Base-by-base conservation (phyloP, 2,888 invertebrate genomes). In the Aquatica leii region DNA sequence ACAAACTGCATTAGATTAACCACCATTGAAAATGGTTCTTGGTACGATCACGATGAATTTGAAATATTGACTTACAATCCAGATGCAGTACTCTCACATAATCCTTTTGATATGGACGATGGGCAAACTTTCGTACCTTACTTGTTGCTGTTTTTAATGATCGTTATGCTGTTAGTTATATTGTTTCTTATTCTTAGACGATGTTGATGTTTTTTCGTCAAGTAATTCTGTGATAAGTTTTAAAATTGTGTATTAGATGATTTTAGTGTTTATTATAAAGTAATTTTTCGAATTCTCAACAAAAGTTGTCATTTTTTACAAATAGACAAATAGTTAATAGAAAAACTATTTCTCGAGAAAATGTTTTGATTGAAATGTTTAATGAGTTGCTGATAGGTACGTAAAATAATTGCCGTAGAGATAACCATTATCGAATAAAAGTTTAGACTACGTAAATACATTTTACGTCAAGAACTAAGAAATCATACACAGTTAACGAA, bases 51-150 rank as follows among this genome's bases (percentile, higher is more conserved):
- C 14, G 35, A 18, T 3, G 59, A 35, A 12, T 63, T 59, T 41
- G 63, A 63, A 59, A 63, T 63, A 15, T 41, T 63, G 2, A 58
- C 59, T 2, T 63, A 63, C 12, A 34, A 54, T 18, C 40, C 55
- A 1, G 55, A 55, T 12, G 55, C 35, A 6, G 53, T 18, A 17
- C 15, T 46, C 18, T 46, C 17, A 8, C 20, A 46, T 15, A 51
- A 35, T 53, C 17, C 40, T 9, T 40, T 1, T 14, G 17, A 15
- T n/a, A 18, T 46, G 2, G 18, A 46, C 1, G 18, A 18, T 18
- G 6, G 6, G n/a, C 46, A 46, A 46, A 46, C 46, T 15, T 46
- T 46, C 18, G 46, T 46, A 18, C 46, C 46, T 18, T 46, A 46
- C 11, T 18, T 46, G 11, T 46, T 46, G 18, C 18, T 46, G 18